phyloP scores from a whole-genome alignment of 2,113 vertebrate species.

The Columbina picui region DNA sequence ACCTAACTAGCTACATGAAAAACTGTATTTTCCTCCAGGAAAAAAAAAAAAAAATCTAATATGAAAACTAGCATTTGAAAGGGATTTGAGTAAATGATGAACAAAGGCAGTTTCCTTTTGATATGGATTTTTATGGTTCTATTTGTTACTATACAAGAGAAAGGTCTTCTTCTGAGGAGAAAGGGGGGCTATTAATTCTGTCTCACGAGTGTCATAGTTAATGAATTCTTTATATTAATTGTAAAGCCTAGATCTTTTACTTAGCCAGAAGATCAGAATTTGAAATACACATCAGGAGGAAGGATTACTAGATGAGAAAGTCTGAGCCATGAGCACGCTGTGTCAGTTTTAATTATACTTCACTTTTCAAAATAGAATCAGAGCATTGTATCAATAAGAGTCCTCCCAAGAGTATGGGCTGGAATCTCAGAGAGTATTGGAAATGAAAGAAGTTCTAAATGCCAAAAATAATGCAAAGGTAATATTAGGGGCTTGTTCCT shows the following conservation, averaged over 20 bases:
- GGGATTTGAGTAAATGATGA: background rate
- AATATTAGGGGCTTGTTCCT: background rate
- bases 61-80: background rate
- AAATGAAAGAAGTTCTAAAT: background rate
- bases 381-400: background rate
- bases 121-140: background rate
- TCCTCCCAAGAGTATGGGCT: background rate
- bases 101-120: background rate
- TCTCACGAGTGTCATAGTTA: background rate
- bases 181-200: background rate
- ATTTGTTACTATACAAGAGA: background rate
- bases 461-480: background rate
- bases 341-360: background rate
- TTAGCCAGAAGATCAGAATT: background rate
- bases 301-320: background rate
- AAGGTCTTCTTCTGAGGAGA: background rate
- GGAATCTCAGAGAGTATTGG: background rate
- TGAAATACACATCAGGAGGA: background rate
- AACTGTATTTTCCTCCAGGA: background rate
- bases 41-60: background rate
- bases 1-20: background rate
- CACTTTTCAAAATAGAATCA: background rate
- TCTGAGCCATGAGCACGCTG: background rate
- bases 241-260: background rate
- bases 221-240: background rate